phyloP scores from a whole-genome alignment of 2,888 invertebrate genomes.

The Apamea anceps region DNA sequence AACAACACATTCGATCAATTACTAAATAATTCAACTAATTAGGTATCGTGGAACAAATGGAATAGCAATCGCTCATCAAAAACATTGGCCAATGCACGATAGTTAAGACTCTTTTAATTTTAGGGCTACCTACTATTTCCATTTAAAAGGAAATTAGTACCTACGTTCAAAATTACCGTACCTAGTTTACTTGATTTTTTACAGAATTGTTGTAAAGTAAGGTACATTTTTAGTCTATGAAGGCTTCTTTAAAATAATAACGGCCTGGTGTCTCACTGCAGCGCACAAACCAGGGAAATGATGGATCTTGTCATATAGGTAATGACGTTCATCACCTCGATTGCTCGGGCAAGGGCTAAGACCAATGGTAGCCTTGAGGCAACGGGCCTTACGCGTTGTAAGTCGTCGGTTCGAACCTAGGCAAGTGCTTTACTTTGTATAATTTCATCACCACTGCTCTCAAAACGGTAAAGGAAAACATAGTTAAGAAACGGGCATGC shows the following conservation, averaged over 20 bases:
- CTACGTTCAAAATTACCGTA: neutral
- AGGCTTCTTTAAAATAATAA: neutral
- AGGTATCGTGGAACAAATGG: slow-evolving; percentile 15
- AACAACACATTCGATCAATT: slow-evolving; percentile 34
- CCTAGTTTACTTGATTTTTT: neutral
- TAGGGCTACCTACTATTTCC: neutral
- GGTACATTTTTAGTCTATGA: no score
- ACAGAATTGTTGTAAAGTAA: neutral
- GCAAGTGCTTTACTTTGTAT: no score
- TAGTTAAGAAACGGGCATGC: neutral
- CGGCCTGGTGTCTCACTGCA: neutral
- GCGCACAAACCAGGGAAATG: no score
- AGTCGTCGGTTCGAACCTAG: neutral
- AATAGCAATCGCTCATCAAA: slow-evolving; percentile 47
- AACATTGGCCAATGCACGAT: slow-evolving; percentile 10
- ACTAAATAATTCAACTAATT: slow-evolving; percentile 29
- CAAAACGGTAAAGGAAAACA: neutral
- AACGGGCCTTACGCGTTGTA: no score
- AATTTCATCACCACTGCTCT: neutral
- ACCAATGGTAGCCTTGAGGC: no score
- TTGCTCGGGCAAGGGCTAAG: neutral
- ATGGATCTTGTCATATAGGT: neutral
- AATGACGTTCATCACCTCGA: neutral
- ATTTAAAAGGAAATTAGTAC: neutral
- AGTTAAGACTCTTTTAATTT: slow-evolving; percentile 14